phyloP scores from a whole-genome alignment of 2,797 vertebrate genomes.

The Hyperoplus immaculatus region DNA sequence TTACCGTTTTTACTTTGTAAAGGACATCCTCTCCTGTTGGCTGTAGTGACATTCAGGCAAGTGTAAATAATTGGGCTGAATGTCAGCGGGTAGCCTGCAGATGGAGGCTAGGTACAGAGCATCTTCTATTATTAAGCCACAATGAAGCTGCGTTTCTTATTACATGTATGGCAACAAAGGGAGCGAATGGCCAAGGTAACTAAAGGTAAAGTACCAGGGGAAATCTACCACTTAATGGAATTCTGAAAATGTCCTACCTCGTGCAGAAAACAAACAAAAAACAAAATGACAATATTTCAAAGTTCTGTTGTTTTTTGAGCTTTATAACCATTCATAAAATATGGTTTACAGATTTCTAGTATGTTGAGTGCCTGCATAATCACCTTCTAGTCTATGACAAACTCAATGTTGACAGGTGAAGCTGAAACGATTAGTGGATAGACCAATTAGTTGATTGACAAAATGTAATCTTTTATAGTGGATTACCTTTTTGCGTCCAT shows the following conservation, averaged over 20 bases:
- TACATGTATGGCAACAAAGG: conserved; percentile 18
- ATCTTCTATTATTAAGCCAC: conserved; percentile 70
- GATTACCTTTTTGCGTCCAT: not conserved
- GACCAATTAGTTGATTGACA: not conserved
- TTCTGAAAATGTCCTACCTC: not conserved
- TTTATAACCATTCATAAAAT: not conserved
- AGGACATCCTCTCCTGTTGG: conserved; percentile 79
- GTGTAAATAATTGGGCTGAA: conserved; percentile 83
- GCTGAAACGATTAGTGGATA: not conserved
- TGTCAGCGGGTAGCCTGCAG: conserved; percentile 80
- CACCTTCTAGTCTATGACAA: not conserved
- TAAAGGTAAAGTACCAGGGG: conserved; percentile 7
- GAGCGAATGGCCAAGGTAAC: conserved; percentile 15
- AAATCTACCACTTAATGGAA: not conserved
- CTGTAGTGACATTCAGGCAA: conserved; percentile 73
- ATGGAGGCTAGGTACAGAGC: conserved; percentile 69
- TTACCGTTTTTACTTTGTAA: conserved; percentile 73
- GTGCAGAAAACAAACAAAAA: not conserved
- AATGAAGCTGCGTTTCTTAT: conserved; percentile 50
- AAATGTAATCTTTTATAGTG: not conserved
- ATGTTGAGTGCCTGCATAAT: not conserved
- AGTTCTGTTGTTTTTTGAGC: not conserved
- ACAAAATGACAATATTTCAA: not conserved
- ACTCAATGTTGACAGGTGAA: not conserved
- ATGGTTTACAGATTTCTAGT: not conserved